Conservation (phyloP, 2,113 vertebrate genomes). For the Erythrolamprus reginae region DNA sequence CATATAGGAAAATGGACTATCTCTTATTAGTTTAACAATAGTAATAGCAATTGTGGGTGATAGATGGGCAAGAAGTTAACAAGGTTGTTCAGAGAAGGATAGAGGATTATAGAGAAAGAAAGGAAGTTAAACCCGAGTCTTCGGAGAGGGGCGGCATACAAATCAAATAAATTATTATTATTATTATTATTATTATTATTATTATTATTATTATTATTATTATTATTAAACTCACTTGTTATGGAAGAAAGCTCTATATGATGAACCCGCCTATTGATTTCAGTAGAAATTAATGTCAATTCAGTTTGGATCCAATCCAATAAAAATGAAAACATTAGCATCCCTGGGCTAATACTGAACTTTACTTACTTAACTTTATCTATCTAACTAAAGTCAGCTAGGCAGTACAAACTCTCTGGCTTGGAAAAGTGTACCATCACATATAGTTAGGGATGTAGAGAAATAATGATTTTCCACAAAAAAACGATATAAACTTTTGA, state of each 20-base stretch:
- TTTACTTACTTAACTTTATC: neutral
- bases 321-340: neutral
- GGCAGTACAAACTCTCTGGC: neutral
- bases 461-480: neutral
- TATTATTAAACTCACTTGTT: neutral
- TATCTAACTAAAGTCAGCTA: neutral
- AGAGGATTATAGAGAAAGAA: neutral
- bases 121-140: no score
- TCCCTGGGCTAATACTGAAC: neutral
- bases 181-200: no score
- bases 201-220: no score
- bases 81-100: neutral
- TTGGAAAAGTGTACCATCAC: neutral
- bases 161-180: no score
- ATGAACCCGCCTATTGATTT: neutral
- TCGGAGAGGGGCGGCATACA: no score
- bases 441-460: neutral
- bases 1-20: neutral
- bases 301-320: neutral
- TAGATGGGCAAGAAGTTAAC: neutral
- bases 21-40: neutral
- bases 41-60: neutral
- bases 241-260: neutral
- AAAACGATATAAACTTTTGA: neutral
- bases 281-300: neutral